A percentile compares a stretch with the other conserved stretches of the same genome.
phyloP scores from a whole-genome alignment of 2,888 invertebrate species.

The Thereva nobilitata region DNA sequence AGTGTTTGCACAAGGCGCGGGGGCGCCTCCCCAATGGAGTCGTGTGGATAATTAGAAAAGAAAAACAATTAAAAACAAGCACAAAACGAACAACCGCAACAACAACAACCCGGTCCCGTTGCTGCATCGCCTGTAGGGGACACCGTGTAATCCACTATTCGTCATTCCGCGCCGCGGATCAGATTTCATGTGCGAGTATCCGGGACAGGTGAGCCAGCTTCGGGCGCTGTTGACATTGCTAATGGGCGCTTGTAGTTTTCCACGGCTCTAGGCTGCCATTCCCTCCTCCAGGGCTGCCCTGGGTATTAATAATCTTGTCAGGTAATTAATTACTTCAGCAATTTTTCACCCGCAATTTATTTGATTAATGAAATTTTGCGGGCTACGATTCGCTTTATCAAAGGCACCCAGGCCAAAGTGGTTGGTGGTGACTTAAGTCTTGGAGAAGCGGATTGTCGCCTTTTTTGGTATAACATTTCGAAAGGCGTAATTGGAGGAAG shows the following conservation, averaged over 20 bases:
- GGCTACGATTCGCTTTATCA: no score
- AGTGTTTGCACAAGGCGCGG: constrained; percentile 20
- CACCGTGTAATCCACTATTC: constrained; percentile 11
- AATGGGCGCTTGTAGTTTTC: constrained; percentile 3
- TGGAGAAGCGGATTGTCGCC: no score
- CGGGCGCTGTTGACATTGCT: constrained; percentile 17
- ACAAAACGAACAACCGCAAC: neutral
- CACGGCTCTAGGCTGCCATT: no score
- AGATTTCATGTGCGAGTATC: constrained; percentile 17
- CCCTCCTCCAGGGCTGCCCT: no score
- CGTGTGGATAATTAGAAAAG: constrained; percentile 27
- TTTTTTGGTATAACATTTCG: no score
- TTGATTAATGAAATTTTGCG: no score
- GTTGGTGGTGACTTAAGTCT: no score
- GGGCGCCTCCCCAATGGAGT: constrained; percentile 1
- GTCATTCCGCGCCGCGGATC: constrained; percentile 20
- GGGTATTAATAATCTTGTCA: no score
- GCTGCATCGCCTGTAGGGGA: constrained; percentile 2
- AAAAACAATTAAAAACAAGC: constrained; percentile 1
- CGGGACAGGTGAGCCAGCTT: constrained; percentile 22
- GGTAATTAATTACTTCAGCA: no score
- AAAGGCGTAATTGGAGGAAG: no score
- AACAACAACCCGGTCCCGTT: neutral
- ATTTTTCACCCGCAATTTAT: no score
- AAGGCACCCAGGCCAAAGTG: no score